phyloP scores from a whole-genome alignment of 1,140 invertebrate species.

The Formica selysi region DNA sequence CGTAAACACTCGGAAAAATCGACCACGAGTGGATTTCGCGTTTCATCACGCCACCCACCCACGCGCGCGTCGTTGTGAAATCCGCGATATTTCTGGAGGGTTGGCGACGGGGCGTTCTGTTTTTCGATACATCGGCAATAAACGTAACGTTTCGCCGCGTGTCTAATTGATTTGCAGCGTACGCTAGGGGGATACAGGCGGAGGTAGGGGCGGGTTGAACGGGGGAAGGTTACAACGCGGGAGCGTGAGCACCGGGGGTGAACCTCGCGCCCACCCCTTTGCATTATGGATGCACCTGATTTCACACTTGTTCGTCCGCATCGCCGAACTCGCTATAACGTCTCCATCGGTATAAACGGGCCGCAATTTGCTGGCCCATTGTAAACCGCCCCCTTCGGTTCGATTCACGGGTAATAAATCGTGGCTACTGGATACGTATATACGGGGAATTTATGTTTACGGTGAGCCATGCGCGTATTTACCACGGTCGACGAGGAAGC shows the following conservation, averaged over 20 bases:
- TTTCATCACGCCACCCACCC: constrained; percentile 21
- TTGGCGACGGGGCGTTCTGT: constrained; percentile 57
- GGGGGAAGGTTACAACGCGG: constrained; percentile 30
- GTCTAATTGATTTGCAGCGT: constrained; percentile 83
- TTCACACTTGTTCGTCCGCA: constrained; percentile 85
- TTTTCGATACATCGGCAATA: constrained; percentile 68
- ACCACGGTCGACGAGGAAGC: constrained; percentile 10
- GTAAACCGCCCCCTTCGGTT: constrained; percentile 78
- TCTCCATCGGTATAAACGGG: constrained; percentile 81
- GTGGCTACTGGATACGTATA: constrained; percentile 60
- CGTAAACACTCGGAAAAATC: constrained; percentile 45
- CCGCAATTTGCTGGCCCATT: constrained; percentile 82
- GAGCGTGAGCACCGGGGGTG: constrained; percentile 33
- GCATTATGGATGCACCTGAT: constrained; percentile 85
- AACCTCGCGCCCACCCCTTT: constrained; percentile 69
- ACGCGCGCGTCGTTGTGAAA: constrained; percentile 44
- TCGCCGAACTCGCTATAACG: constrained; percentile 74
- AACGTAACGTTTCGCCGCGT: constrained; percentile 76
- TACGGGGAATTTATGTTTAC: constrained; percentile 77
- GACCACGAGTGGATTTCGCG: constrained; percentile 53
- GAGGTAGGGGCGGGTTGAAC: constrained; percentile 20
- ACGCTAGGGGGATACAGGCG: constrained; percentile 53
- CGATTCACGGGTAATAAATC: constrained; percentile 82
- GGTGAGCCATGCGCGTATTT: constrained; percentile 55
- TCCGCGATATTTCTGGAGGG: constrained; percentile 46